Percentiles rank a stretch among this genome's conserved stretches.
Evolutionary conservation across 1,140 invertebrate genomes (phyloP).

Genomic region (Scaptomyza graminum): DNA sequence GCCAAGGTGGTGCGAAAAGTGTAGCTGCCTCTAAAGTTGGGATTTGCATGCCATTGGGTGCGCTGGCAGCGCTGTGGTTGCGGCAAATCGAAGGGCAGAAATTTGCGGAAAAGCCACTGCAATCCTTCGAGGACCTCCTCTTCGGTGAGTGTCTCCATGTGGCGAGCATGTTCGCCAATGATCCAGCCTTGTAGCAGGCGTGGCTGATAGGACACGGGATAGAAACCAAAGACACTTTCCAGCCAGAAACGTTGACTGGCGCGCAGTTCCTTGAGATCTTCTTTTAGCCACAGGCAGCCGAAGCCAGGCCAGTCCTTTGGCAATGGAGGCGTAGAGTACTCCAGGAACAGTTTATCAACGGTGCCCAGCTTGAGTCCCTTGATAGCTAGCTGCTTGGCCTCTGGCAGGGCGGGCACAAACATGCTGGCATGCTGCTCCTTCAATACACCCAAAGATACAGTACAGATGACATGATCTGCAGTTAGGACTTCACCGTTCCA

Average conservation of each 20-base stretch:
- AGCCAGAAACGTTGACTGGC: constrained; percentile 85
- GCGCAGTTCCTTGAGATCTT: constrained; percentile 81
- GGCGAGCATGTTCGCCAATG: constrained; percentile 85
- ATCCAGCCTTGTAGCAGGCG: constrained; percentile 88
- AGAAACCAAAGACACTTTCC: constrained; percentile 87
- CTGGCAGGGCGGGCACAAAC: constrained; percentile 87
- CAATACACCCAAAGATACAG: constrained; percentile 88
- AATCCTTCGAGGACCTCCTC: constrained; percentile 84
- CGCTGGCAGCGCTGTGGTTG: constrained; percentile 65
- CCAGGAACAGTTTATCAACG: constrained; percentile 91
- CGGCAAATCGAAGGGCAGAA: constrained; percentile 61
- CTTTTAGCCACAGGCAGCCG: constrained; percentile 85
- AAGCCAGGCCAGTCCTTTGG: constrained; percentile 84
- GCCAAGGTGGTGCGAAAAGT: constrained; percentile 87
- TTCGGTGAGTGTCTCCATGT: constrained; percentile 85
- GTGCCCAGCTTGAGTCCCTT: constrained; percentile 88
- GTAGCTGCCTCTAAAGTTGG: constrained; percentile 88
- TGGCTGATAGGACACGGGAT: constrained; percentile 87
- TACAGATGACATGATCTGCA: constrained; percentile 88
- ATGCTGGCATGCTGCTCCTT: constrained; percentile 86
- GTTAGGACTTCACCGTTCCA: constrained; percentile 86
- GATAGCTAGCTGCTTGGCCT: constrained; percentile 86
- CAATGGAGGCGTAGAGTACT: constrained; percentile 88
- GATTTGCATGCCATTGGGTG: constrained; percentile 87
- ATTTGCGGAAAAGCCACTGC: constrained; percentile 84